Percentiles rank a stretch among this genome's conserved stretches.
phyloP scores from a whole-genome alignment of 1,140 invertebrate genomes.

The Cotesia glomerata region DNA sequence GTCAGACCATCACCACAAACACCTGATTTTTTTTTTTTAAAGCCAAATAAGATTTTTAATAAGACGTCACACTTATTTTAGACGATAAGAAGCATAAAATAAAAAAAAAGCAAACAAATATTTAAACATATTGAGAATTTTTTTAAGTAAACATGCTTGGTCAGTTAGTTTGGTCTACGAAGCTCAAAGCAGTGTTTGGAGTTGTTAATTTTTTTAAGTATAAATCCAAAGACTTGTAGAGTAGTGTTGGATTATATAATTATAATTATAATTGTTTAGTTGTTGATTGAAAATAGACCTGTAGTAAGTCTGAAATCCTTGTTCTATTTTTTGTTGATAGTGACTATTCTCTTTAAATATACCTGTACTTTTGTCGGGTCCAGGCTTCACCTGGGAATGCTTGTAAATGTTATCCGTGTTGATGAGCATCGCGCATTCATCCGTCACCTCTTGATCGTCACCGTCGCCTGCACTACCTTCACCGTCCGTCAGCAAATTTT shows the following conservation, averaged over 20 bases:
- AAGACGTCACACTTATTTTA: neutral
- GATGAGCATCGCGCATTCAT: constrained; percentile 84
- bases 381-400: constrained; percentile 51
- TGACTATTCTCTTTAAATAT: constrained; percentile 22
- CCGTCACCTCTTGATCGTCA: constrained; percentile 76
- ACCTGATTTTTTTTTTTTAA: constrained; percentile 50
- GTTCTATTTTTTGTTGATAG: too few species aligned
- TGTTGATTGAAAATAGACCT: too few species aligned
- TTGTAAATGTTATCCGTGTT: constrained; percentile 68
- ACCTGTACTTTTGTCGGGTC: constrained; percentile 55
- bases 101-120: neutral
- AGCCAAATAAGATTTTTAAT: constrained; percentile 34
- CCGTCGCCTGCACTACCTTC: constrained; percentile 67
- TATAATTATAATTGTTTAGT: too few species aligned
- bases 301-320: too few species aligned
- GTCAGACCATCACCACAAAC: constrained; percentile 59
- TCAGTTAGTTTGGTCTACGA: too few species aligned
- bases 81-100: neutral
- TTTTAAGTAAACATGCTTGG: too few species aligned
- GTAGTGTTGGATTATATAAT: too few species aligned
- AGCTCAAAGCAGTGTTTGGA: too few species aligned
- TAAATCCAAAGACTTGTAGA: too few species aligned
- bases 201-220: too few species aligned
- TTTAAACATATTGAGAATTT: too few species aligned
- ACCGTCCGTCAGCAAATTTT: constrained; percentile 68